phyloP scores from a whole-genome alignment of 2,797 vertebrate genomes.

The Coregonus sp. region DNA sequence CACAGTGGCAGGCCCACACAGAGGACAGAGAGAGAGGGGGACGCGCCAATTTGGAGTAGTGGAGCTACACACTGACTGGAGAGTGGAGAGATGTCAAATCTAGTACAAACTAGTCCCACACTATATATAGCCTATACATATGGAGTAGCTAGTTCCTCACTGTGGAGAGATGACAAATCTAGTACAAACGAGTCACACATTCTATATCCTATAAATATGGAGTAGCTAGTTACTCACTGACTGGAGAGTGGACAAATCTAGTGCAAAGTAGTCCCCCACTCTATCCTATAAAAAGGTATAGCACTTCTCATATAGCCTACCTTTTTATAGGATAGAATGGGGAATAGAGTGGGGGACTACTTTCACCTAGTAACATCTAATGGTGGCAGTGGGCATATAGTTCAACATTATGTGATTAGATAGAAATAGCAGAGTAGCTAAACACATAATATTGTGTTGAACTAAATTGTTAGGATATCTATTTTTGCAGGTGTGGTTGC shows the following conservation, averaged over 20 bases:
- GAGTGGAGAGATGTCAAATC: too few species aligned
- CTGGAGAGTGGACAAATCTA: constrained; percentile 27
- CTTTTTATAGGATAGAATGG: background rate
- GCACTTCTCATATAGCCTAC: background rate
- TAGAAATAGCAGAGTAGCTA: background rate
- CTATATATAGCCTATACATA: background rate
- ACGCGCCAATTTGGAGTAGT: too few species aligned
- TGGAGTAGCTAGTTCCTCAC: constrained; percentile 30
- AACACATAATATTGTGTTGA: background rate
- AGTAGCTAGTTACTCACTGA: constrained; percentile 31
- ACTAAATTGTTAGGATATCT: background rate
- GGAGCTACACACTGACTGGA: too few species aligned
- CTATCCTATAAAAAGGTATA: background rate
- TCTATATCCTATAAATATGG: background rate
- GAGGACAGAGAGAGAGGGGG: too few species aligned
- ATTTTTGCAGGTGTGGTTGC: background rate
- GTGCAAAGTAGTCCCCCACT: background rate
- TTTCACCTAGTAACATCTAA: background rate
- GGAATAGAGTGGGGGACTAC: background rate
- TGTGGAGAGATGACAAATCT: constrained; percentile 16
- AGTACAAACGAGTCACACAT: too few species aligned
- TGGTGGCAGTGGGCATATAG: background rate
- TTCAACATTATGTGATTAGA: background rate
- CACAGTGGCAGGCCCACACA: too few species aligned
- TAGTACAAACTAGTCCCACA: too few species aligned